Evolutionary conservation across 1,140 invertebrate genomes (phyloP), one percentile per base, ranked within the genome.

Genomic region (Argopecten irradians): DNA sequence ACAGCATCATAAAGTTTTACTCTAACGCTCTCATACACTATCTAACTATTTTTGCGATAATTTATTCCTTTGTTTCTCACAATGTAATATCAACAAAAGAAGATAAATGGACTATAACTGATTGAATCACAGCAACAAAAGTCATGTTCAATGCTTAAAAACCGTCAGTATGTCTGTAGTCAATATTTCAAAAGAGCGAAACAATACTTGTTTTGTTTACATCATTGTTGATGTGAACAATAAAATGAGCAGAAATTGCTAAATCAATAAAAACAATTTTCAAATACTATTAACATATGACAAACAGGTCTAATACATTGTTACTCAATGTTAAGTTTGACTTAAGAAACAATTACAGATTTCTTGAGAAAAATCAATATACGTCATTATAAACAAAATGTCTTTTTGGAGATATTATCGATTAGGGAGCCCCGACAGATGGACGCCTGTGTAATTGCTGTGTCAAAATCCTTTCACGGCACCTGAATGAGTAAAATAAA

Each of bases 381-480:
- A 71, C 55, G 16, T 28, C 55, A 16, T 71, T 71, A 71, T 71
- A 71, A n/a, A 71, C 55, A 71, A 71, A 71, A 71, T 71, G 55
- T 1, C 55, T 71, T 71, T n/a, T 71, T 11, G 11, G 28, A 71
- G 55, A 71, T 71, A 71, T 28, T 71, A 71, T 71, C n/a, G 55
- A 71, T 71, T 71, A 71, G 5, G 19, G 14, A 16, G 55, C 8
- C 22, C n/a, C 55, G 55, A 71, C 55, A 71, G 55, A 71, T 71
- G 55, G 55, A 71, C 55, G 55, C 55, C 55, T 7, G 8, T 7
- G 19, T 71, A 71, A 71, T 28, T 28, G 55, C 55, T 71, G 55
- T 71, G 55, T 71, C 55, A 71, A 71, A 71, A 71, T 71, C 55
- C 55, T 71, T 71, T 71, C 55, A 71, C 55, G 11, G 55, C 55